Percentiles rank a stretch among this genome's conserved stretches.
Conservation (phyloP, 1,140 invertebrate genomes). For the Frieseomelitta varia region DNA sequence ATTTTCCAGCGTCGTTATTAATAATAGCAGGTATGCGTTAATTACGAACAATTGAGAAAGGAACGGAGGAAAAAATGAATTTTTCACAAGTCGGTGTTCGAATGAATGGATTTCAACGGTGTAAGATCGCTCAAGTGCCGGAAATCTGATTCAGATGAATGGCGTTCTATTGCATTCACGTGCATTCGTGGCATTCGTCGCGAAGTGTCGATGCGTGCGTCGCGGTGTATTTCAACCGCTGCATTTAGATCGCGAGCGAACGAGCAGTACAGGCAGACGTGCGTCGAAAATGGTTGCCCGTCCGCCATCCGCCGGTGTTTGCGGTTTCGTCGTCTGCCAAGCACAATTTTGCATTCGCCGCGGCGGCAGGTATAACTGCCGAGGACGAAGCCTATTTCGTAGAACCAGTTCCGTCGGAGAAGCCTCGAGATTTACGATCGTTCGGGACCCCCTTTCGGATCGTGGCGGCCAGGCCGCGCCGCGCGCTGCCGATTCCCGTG, state of each 20-base stretch:
- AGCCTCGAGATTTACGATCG: conserved; percentile 76
- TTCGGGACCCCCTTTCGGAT: conserved; percentile 63
- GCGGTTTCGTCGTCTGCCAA: conserved; percentile 28
- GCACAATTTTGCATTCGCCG: conserved; percentile 59
- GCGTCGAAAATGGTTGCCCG: neutral
- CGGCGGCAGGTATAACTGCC: conserved; percentile 71
- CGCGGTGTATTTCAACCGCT: neutral
- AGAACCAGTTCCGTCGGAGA: conserved; percentile 77
- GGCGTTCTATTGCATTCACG: no score
- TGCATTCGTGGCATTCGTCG: neutral
- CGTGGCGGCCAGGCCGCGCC: conserved; percentile 5
- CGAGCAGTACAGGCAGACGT: neutral
- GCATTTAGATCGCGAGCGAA: neutral
- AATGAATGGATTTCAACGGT: no score
- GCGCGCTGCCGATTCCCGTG: neutral
- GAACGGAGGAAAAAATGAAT: no score
- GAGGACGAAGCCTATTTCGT: conserved; percentile 77
- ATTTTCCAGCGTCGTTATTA: no score
- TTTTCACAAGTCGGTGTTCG: no score
- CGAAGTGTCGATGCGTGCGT: neutral
- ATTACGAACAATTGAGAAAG: no score
- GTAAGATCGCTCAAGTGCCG: no score
- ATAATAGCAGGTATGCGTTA: no score
- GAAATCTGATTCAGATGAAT: no score
- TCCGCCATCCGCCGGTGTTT: conserved; percentile 5